Percentiles rank a stretch among this genome's conserved stretches.
Evolutionary conservation across 92 coral and sea anemone species (phyloP).

Genomic region (Epizoanthus ramosus): DNA sequence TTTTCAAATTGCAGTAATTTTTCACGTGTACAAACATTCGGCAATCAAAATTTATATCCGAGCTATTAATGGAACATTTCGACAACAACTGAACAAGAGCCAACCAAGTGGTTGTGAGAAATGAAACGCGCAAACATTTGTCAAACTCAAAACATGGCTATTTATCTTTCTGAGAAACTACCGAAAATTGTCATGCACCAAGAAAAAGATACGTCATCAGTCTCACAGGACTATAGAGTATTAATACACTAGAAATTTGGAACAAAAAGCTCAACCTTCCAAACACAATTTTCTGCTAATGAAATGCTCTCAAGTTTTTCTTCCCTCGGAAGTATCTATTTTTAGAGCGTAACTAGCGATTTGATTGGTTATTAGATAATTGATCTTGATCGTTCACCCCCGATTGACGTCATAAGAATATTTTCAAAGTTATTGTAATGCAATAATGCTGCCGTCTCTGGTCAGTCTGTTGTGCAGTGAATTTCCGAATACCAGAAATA

Average conservation of each 20-base stretch:
- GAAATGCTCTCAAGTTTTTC: neutral
- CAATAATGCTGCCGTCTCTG: neutral
- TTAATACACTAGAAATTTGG: neutral
- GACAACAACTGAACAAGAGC: too few species aligned
- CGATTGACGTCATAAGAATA: constrained; percentile 32
- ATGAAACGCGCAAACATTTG: too few species aligned
- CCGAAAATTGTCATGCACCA: too few species aligned
- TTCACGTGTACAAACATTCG: too few species aligned
- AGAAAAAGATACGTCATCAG: too few species aligned
- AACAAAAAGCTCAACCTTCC: neutral
- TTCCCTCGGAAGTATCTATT: constrained; percentile 26
- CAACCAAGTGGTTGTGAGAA: too few species aligned
- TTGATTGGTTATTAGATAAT: constrained; percentile 29
- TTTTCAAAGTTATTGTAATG: constrained; percentile 35
- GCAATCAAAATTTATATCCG: too few species aligned
- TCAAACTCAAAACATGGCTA: too few species aligned
- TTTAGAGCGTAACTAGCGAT: constrained; percentile 1
- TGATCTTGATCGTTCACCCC: constrained; percentile 23
- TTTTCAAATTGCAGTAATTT: too few species aligned
- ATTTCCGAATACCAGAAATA: constrained; percentile 30
- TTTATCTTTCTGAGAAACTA: too few species aligned
- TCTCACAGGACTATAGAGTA: neutral
- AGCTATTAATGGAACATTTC: too few species aligned
- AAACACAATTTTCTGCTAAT: neutral
- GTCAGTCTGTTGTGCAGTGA: neutral